A percentile compares a stretch with the other conserved stretches of the same genome.
Evolutionary conservation across 2,797 vertebrate species (phyloP).

Genomic region (Adelosebastes latens): DNA sequence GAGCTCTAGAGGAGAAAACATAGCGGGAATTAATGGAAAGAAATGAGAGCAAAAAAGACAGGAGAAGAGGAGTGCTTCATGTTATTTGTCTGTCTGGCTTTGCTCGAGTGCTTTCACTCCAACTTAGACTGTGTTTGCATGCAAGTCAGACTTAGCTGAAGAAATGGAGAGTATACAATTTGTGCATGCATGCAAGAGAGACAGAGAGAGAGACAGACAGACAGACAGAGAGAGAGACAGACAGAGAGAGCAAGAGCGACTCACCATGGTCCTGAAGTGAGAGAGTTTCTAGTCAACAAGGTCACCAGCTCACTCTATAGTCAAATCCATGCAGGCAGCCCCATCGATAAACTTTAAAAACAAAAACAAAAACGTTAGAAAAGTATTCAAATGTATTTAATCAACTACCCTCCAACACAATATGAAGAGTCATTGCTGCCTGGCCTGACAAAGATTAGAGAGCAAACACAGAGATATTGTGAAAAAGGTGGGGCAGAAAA

Average conservation of each 20-base stretch:
- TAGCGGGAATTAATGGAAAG: not conserved
- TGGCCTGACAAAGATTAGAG: not conserved
- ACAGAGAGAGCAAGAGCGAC: conserved; percentile 8
- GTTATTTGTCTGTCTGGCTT: conserved; percentile 6
- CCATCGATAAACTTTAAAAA: not conserved
- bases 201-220: not conserved
- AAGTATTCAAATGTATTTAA: not conserved
- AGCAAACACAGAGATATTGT: not conserved
- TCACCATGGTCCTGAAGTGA: conserved; percentile 59
- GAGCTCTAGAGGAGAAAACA: not conserved
- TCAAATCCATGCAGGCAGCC: conserved; percentile 8
- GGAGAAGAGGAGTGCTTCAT: not conserved
- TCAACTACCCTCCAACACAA: not conserved
- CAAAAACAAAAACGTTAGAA: not conserved
- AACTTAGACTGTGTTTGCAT: conserved; percentile 20
- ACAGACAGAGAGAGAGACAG: not conserved
- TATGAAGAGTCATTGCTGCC: not conserved
- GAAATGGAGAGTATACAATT: conserved; percentile 41
- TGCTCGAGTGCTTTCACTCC: conserved; percentile 18
- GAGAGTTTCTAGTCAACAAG: conserved; percentile 12
- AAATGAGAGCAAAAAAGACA: not conserved
- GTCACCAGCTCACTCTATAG: conserved; percentile 30
- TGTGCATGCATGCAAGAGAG: conserved; percentile 41
- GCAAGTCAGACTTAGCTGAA: conserved; percentile 17
- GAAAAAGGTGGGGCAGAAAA: conserved; percentile 13